Percentiles rank a stretch among this genome's conserved stretches.
Evolutionary conservation across 2,113 vertebrate genomes (phyloP).

Genomic region (Vulpes vulpes): DNA sequence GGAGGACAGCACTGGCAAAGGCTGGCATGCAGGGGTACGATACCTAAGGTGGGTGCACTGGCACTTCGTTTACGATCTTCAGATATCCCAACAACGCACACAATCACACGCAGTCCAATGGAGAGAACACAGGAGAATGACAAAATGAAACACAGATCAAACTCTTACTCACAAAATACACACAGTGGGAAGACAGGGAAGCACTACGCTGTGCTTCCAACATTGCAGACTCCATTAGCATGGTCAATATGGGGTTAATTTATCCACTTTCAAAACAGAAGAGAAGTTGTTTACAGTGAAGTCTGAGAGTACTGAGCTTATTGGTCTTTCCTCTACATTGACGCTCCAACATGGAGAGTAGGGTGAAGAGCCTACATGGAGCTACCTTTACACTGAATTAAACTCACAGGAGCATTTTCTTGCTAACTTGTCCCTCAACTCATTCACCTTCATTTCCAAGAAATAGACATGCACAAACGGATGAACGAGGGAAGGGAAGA

Average conservation of each 20-base stretch:
- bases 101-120: constrained; percentile 90
- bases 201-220: background rate
- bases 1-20: constrained; percentile 72
- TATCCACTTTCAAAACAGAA: background rate
- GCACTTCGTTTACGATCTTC: constrained; percentile 98
- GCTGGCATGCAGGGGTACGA: constrained; percentile 90
- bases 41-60: constrained; percentile 97
- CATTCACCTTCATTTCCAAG: background rate
- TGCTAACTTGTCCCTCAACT: background rate
- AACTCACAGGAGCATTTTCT: background rate
- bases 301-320: background rate
- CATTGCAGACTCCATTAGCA: background rate
- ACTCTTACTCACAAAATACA: constrained; percentile 43
- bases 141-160: constrained; percentile 89
- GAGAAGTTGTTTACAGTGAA: background rate
- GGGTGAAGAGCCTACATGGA: background rate
- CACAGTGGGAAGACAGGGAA: constrained; percentile 51
- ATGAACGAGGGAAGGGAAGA: background rate
- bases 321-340: background rate
- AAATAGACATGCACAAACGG: background rate
- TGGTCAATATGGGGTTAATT: background rate
- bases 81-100: constrained; percentile 91
- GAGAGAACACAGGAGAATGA: constrained; percentile 89
- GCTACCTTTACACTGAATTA: background rate
- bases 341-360: background rate